phyloP scores from a whole-genome alignment of 2,888 invertebrate species.

The Sphaeridia pumilis region DNA sequence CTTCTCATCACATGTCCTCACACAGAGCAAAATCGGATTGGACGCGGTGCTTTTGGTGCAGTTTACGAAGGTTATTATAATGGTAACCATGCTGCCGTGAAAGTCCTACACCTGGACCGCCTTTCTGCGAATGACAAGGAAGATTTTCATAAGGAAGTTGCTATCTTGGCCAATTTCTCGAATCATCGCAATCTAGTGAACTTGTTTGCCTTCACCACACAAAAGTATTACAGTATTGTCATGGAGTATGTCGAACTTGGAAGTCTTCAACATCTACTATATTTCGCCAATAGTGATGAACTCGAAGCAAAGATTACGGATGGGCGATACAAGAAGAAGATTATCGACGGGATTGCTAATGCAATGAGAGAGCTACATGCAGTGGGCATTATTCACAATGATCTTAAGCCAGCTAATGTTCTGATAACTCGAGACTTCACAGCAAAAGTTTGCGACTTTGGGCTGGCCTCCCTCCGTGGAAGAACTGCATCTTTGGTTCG shows the following conservation, averaged over 20 bases:
- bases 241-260: constrained; percentile 17
- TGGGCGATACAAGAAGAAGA: constrained; percentile 16
- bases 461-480: constrained; percentile 9
- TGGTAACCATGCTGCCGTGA: constrained; percentile 1
- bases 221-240: constrained; percentile 6
- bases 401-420: constrained; percentile 18
- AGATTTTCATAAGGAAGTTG: constrained; percentile 1
- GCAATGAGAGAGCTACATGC: constrained; percentile 18
- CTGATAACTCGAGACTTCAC: constrained; percentile 12
- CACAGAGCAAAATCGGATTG: neutral
- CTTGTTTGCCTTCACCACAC: constrained; percentile 6
- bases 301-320: constrained; percentile 16
- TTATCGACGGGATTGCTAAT: constrained; percentile 9
- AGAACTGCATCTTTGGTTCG: constrained; percentile 9
- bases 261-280: constrained; percentile 13
- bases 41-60: constrained; percentile 6
- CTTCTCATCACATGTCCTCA: neutral
- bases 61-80: constrained; percentile 3
- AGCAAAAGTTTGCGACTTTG: constrained; percentile 18
- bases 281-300: constrained; percentile 7
- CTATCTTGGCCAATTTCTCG: constrained; percentile 11
- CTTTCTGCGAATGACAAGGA: neutral
- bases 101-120: neutral
- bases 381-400: constrained; percentile 14
- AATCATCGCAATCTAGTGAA: constrained; percentile 14